Percentiles rank a stretch among this genome's conserved stretches.
These are phyloP conservation scores for Spialia ferax DNA, from an alignment of 2,888 invertebrate species.

Conservation along the genomic window DNA sequence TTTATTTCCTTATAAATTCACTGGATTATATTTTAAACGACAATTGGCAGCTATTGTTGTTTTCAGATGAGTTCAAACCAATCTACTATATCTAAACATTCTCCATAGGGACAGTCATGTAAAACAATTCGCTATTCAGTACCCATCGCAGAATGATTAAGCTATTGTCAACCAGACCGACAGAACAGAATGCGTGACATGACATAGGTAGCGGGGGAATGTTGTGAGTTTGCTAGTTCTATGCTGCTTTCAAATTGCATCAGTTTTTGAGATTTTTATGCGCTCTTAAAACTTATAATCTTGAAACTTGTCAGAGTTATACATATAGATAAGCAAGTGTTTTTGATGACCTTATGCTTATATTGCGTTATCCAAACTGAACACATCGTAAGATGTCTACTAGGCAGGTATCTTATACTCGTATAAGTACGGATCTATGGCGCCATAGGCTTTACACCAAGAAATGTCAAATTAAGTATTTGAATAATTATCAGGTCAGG, in stretches of 20 bases:
- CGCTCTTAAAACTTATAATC: background rate
- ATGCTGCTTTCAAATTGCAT: background rate
- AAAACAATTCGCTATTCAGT: conserved; percentile 15
- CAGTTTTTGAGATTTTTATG: background rate
- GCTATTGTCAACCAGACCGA: conserved; percentile 20
- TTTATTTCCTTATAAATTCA: too few relatives aligned
- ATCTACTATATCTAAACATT: background rate
- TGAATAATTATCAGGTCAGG: too few relatives aligned
- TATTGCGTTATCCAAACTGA: too few relatives aligned
- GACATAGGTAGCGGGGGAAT: conserved; percentile 10
- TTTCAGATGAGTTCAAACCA: background rate
- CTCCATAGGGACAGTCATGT: background rate
- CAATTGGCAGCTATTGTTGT: background rate
- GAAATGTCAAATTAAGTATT: too few relatives aligned
- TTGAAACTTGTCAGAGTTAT: too few relatives aligned
- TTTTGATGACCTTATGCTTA: too few relatives aligned
- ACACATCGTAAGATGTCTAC: too few relatives aligned
- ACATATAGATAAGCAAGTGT: background rate
- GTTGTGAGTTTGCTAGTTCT: background rate
- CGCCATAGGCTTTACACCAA: too few relatives aligned
- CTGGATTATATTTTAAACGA: too few relatives aligned
- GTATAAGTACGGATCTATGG: too few relatives aligned
- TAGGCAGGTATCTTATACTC: too few relatives aligned
- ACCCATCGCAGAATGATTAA: conserved; percentile 24
- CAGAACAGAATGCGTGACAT: conserved; percentile 8